Conservation (phyloP, 92 coral and sea anemone species). For the Porites cylindrica region DNA sequence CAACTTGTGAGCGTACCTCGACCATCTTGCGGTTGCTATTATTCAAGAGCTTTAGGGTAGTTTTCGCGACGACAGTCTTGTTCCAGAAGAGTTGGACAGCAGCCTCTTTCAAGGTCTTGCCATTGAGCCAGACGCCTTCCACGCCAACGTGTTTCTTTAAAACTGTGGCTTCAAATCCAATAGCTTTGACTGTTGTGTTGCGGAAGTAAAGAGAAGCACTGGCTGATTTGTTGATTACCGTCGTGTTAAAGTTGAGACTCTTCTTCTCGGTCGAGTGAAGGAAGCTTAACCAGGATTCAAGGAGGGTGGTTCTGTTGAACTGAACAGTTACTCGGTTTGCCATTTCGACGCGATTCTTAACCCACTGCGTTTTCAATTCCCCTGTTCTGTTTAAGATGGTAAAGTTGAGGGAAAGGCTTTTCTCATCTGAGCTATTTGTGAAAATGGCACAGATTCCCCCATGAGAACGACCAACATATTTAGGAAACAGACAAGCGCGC, state of each 20-base stretch:
- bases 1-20: conserved; percentile 65
- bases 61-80: conserved; percentile 59
- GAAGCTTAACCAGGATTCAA: conserved; percentile 80
- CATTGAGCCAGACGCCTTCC: conserved; percentile 63
- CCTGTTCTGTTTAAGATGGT: conserved; percentile 72
- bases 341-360: conserved; percentile 31
- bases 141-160: conserved; percentile 72
- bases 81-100: conserved; percentile 75
- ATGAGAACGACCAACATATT: conserved; percentile 67
- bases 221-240: conserved; percentile 66
- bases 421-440: conserved; percentile 75
- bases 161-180: conserved; percentile 74
- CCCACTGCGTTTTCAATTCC: conserved; percentile 72
- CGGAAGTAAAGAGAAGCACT: conserved; percentile 73
- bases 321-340: conserved; percentile 71
- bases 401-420: conserved; percentile 74
- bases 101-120: conserved; percentile 62
- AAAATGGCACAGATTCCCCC: conserved; percentile 75
- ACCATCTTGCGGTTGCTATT: conserved; percentile 52
- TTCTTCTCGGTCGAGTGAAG: conserved; percentile 45
- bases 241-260: conserved; percentile 67
- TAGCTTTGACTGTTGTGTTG: conserved; percentile 57
- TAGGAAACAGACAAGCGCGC: conserved; percentile 70
- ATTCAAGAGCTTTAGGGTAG: conserved; percentile 58
- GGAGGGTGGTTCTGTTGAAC: conserved; percentile 64